Conservation (phyloP, 2,888 invertebrate genomes). For the Leptogaster cylindrica region DNA sequence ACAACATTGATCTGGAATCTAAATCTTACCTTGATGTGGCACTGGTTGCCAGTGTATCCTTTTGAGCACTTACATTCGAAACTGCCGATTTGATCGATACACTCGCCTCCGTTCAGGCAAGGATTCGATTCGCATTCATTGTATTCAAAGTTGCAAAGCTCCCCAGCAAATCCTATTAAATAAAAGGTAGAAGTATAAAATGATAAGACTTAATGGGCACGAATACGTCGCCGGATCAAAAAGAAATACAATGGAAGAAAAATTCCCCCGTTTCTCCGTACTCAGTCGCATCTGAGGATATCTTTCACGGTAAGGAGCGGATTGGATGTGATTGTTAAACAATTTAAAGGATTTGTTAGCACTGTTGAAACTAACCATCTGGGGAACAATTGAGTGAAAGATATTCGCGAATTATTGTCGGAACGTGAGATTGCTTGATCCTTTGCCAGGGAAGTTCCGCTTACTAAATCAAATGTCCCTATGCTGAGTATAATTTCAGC, state of each 20-base stretch:
- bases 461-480: too few relatives aligned
- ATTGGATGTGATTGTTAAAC: conserved; percentile 26
- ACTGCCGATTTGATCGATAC: conserved; percentile 74
- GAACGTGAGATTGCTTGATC: too few relatives aligned
- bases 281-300: not conserved
- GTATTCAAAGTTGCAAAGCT: conserved; percentile 75
- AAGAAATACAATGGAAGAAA: conserved; percentile 23
- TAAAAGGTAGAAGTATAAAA: conserved; percentile 26
- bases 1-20: not conserved
- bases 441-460: too few relatives aligned
- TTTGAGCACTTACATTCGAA: conserved; percentile 73
- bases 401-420: too few relatives aligned
- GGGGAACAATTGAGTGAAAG: conserved; percentile 20
- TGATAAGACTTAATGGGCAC: conserved; percentile 29
- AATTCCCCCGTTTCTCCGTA: conserved; percentile 9
- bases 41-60: conserved; percentile 73
- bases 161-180: conserved; percentile 71
- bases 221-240: conserved; percentile 25
- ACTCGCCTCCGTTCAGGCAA: conserved; percentile 76
- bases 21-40: conserved; percentile 71
- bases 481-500: too few relatives aligned
- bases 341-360: conserved; percentile 32
- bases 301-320: conserved; percentile 9
- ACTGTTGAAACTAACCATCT: conserved; percentile 21
- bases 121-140: conserved; percentile 80